Base-by-base conservation (phyloP, 2,113 vertebrate genomes). In the Pomatorhinus ruficollis region DNA sequence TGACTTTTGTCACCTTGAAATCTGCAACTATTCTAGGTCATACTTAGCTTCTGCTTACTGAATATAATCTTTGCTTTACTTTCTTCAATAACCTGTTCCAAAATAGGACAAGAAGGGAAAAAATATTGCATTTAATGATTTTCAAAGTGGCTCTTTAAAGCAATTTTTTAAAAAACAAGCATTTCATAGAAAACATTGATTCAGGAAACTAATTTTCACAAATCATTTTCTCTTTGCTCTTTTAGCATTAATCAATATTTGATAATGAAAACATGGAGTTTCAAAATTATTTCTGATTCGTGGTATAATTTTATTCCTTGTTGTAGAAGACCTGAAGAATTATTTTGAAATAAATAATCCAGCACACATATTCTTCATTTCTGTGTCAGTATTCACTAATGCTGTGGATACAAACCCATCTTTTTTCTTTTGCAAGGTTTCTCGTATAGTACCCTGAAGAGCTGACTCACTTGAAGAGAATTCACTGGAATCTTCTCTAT, bases 201-300 rank as follows among this genome's bases (percentile, higher is more conserved):
- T 88, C 70, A 77, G 54, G 47, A 93, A 94, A 83, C 40, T 79
- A 85, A 79, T 83, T 90, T 93, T 71, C 78, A 82, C 37, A 72
- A 79, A 85, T 82, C 1, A 3, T 79, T 79, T 78, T 88, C 65
- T 79, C 44, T 57, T 89, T 52, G 3, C 16, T 95, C 47, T 87
- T 89, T 71, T 52, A 91, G 24, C 22, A 75, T 75, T 87, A 87
- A 93, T 90, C 87, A 93, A 85, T 91, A 94, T 35, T 90, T 94
- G 53, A 69, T 85, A 92, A 91, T 54, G 42, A 94, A 92, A 95
- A 81, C 54, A 57, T 20, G 25, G 11, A 83, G 49, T 66, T 95
- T 78, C 68, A 90, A 76, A 79, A 68, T 76, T 83, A 87, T 77
- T 85, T 94, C 52, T 72, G 57, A 74, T 71, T 79, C 22, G 50